phyloP scores from a whole-genome alignment of 2,797 vertebrate species.

The Rhinophrynus dorsalis region DNA sequence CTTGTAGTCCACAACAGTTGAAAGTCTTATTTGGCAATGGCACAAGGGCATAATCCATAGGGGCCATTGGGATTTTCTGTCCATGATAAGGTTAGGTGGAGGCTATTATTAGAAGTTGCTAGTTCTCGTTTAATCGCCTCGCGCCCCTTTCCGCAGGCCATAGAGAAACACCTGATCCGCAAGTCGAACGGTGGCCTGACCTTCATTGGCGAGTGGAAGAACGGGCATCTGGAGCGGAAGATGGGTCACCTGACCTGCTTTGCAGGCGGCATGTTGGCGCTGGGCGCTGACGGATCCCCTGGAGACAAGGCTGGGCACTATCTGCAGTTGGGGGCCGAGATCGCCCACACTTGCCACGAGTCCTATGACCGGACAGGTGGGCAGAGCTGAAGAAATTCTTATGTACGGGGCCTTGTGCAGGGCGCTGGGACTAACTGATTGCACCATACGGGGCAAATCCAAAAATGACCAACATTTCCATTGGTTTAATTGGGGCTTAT shows the following conservation, averaged over 20 bases:
- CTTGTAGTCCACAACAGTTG: too few species aligned
- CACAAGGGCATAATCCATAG: too few species aligned
- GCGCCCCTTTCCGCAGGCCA: constrained; percentile 86
- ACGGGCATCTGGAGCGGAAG: constrained; percentile 95
- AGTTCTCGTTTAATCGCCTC: too few species aligned
- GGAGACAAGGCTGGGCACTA: constrained; percentile 96
- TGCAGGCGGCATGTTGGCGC: constrained; percentile 94
- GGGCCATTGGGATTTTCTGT: too few species aligned
- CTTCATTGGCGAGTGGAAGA: constrained; percentile 98
- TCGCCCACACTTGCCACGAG: constrained; percentile 95
- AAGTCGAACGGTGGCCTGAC: constrained; percentile 93
- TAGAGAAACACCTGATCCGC: constrained; percentile 93
- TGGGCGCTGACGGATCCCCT: constrained; percentile 92
- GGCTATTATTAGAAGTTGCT: too few species aligned
- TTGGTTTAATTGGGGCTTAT: too few species aligned
- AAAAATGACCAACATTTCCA: too few species aligned
- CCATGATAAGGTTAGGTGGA: too few species aligned
- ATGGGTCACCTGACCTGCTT: constrained; percentile 98
- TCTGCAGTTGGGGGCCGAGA: constrained; percentile 95
- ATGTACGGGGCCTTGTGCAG: background rate
- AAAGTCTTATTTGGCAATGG: too few species aligned
- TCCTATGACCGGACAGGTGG: constrained; percentile 94
- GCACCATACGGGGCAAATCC: too few species aligned
- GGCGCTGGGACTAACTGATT: too few species aligned
- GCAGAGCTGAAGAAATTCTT: background rate